phyloP scores from a whole-genome alignment of 1,140 invertebrate species.

The Bombus pascuorum region DNA sequence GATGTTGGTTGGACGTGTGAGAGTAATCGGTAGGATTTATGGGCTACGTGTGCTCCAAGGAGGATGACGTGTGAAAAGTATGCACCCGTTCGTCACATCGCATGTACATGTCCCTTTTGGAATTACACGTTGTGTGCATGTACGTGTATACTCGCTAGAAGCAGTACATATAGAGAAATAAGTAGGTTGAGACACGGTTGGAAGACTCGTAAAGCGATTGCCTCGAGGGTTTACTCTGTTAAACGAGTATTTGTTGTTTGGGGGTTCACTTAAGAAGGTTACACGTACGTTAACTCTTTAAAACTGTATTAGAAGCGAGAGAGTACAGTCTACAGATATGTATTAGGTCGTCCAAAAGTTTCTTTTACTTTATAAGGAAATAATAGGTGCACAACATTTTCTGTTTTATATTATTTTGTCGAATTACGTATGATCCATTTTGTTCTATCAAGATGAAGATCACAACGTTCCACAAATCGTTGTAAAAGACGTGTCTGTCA shows the following conservation, averaged over 20 bases:
- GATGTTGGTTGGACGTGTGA: neutral
- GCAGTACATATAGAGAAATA: neutral
- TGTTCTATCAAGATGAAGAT: too few relatives aligned
- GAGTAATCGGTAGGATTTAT: constrained; percentile 33
- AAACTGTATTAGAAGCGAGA: neutral
- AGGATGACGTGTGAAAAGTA: constrained; percentile 30
- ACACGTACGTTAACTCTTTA: neutral
- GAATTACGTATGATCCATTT: too few relatives aligned
- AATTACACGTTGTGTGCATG: neutral
- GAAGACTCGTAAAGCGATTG: neutral
- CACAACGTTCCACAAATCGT: too few relatives aligned
- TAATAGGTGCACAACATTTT: too few relatives aligned
- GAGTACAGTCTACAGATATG: neutral
- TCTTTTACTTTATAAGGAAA: too few relatives aligned
- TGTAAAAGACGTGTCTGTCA: too few relatives aligned
- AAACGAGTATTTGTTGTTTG: neutral
- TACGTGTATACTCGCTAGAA: constrained; percentile 1
- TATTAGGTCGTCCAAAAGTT: too few relatives aligned
- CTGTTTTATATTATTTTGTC: too few relatives aligned
- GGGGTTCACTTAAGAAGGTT: neutral
- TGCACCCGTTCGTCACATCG: constrained; percentile 51
- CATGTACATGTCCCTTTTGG: neutral
- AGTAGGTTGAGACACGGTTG: neutral
- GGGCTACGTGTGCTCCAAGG: constrained; percentile 26
- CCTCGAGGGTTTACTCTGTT: neutral